Percentiles rank a stretch among this genome's conserved stretches.
Conservation (phyloP, 2,797 vertebrate species). For the Platalea minor region DNA sequence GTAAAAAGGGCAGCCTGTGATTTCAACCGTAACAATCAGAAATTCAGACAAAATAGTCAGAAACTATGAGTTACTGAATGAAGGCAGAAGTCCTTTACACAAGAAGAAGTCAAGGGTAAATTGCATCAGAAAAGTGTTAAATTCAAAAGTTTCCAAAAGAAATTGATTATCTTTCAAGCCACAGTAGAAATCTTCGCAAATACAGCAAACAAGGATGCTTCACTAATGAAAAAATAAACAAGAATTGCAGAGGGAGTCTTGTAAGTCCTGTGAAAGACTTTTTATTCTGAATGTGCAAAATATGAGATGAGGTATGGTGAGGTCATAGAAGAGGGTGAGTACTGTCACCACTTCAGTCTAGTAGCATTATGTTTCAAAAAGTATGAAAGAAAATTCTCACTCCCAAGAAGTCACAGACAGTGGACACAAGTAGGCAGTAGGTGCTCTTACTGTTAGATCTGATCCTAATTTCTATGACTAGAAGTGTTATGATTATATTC, state of each 20-base stretch:
- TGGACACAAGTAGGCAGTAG: not conserved
- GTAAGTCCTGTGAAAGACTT: not conserved
- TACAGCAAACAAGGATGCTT: not conserved
- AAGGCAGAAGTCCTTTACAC: not conserved
- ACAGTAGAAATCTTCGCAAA: not conserved
- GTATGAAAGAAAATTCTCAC: not conserved
- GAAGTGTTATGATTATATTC: not conserved
- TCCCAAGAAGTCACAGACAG: not conserved
- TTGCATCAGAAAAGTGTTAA: not conserved
- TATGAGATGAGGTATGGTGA: not conserved
- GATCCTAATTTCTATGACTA: not conserved
- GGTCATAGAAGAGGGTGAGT: not conserved
- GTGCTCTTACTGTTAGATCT: not conserved
- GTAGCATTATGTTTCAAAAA: not conserved
- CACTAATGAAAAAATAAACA: not conserved
- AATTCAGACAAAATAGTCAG: not conserved
- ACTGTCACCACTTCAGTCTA: not conserved
- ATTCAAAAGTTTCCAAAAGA: not conserved
- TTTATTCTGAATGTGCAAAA: not conserved
- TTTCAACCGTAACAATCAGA: not conserved
- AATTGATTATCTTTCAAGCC: not conserved
- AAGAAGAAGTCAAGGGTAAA: not conserved
- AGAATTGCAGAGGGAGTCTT: not conserved
- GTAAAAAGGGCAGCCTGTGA: not conserved
- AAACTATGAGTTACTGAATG: not conserved